A percentile compares a stretch with the other conserved stretches of the same genome.
Conservation (phyloP, 2,113 vertebrate species). For the Antigone vipio region DNA sequence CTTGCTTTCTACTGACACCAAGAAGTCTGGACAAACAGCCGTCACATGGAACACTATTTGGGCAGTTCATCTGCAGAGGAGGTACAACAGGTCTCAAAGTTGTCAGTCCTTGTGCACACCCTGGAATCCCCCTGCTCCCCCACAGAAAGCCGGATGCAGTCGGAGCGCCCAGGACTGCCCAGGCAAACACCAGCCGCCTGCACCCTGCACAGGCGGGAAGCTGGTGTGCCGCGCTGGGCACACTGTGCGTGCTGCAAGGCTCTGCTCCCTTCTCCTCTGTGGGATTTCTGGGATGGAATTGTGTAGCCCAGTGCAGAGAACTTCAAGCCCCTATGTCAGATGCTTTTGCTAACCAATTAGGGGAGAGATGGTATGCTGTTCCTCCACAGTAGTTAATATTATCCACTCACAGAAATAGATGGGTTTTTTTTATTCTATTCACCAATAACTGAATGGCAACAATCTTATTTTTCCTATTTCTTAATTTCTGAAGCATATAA, state of each 20-base stretch:
- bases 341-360: background rate
- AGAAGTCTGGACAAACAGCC: background rate
- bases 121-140: background rate
- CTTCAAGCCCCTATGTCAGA: background rate
- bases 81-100: background rate
- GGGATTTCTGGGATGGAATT: fast-evolving
- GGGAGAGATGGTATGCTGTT: background rate
- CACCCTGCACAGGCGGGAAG: fast-evolving
- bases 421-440: background rate
- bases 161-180: background rate
- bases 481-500: background rate
- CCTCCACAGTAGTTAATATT: background rate
- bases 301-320: background rate
- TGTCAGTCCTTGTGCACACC: fast-evolving
- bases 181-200: fast-evolving
- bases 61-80: background rate
- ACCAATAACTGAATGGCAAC: background rate
- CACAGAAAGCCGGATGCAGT: fast-evolving
- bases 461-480: background rate
- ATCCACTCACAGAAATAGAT: background rate
- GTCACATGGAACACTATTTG: fast-evolving
- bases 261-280: background rate
- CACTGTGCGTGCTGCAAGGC: fast-evolving
- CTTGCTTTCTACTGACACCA: background rate
- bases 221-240: fast-evolving